Conservation (phyloP, 2,113 vertebrate species). For the Oncorhynchus clarkii region DNA sequence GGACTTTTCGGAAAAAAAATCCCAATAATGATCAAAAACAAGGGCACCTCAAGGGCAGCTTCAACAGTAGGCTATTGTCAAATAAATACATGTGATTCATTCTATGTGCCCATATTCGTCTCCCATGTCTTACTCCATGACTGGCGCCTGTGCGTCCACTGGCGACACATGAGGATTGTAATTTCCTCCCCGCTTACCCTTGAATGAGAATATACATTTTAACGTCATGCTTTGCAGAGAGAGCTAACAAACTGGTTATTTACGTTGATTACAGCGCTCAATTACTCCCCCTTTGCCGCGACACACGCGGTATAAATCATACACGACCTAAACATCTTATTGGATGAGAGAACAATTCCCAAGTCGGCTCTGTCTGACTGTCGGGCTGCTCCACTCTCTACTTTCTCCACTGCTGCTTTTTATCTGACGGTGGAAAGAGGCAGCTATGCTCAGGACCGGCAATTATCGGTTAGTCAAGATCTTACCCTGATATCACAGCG, state of each 20-base stretch:
- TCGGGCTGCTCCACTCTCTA: constrained; percentile 54
- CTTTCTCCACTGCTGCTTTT: constrained; percentile 40
- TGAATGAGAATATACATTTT: background rate
- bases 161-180: background rate
- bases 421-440: constrained; percentile 42
- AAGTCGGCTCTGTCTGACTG: constrained; percentile 58
- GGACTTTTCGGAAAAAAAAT: too few relatives aligned
- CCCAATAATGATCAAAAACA: too few relatives aligned
- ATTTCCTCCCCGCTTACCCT: background rate
- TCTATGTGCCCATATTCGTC: too few relatives aligned
- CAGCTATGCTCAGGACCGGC: constrained; percentile 70
- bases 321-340: constrained; percentile 63
- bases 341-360: constrained; percentile 73
- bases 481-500: background rate
- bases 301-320: constrained; percentile 6
- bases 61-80: too few relatives aligned
- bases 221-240: constrained; percentile 42
- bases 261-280: constrained; percentile 75
- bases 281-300: constrained; percentile 60
- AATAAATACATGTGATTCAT: too few relatives aligned
- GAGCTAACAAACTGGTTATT: constrained; percentile 68
- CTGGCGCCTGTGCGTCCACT: background rate
- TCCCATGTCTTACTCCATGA: too few relatives aligned
- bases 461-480: constrained; percentile 65
- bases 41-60: too few relatives aligned